Evolutionary conservation across 2,888 invertebrate species (phyloP), one percentile per base, ranked within the genome.

Genomic region (Digitonthophagus gazella): DNA sequence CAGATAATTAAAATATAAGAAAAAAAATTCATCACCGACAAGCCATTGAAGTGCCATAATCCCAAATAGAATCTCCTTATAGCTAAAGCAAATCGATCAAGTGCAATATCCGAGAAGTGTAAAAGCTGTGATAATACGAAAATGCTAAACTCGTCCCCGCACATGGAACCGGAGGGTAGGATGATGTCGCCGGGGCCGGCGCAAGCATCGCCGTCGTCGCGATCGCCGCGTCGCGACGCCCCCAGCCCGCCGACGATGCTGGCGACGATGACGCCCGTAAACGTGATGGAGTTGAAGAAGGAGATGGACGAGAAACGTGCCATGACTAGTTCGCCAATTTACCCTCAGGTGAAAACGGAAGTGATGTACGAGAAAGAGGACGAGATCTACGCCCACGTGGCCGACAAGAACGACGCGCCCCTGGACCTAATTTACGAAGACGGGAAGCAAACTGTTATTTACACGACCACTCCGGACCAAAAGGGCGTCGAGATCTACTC

Each of bases 211-310:
- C 85, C 87, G 70, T 83, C 84, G 56, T 79, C 80, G 64, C 77
- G 82, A 65, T 82, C 83, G 16, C 82, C 86, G 69, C 75, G 78
- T 70, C 85, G 86, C 74, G 86, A 86, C 75, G 88, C 89, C 58
- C 89, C 89, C 65, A 83, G 89, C 83, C 91, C 88, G 76, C 91
- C 91, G 76, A 88, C 91, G 72, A 91, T 93, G 83, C 86, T 94
- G 75, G 92, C 93, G 74, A 93, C 93, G 78, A 94, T 94, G 93
- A 93, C 93, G 71, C 93, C 93, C 69, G 93, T 93, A 74, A 93
- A 92, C 79, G 93, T 93, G 54, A 87, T 93, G 76, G 93, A 93
- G 78, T 86, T 90, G 67, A 83, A 89, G 77, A 88, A 88, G 70
- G 89, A 89, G 78, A 87, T 88, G 85, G 88, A 88, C 78, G 88